A percentile compares a stretch with the other conserved stretches of the same genome.
Evolutionary conservation across 2,113 vertebrate genomes (phyloP).

Genomic region (Tragelaphus imberbis): DNA sequence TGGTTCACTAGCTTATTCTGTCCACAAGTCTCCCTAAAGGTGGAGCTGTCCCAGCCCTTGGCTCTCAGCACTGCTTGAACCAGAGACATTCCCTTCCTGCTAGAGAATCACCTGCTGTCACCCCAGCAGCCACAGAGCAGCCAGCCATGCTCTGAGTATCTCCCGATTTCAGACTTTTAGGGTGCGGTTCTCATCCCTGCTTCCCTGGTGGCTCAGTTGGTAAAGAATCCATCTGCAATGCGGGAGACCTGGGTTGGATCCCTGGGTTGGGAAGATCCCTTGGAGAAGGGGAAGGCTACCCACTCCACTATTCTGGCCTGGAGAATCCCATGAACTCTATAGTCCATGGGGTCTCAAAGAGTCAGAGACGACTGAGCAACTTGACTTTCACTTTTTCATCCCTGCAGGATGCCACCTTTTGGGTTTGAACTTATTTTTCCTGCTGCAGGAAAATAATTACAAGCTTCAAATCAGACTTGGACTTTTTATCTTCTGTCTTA

Average conservation of each 20-base stretch:
- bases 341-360: neutral
- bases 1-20: no score
- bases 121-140: neutral
- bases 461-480: neutral
- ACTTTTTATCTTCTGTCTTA: neutral
- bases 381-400: neutral
- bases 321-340: neutral
- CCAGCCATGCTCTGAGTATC: neutral
- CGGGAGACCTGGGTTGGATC: neutral
- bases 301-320: neutral
- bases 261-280: neutral
- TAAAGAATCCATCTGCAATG: neutral
- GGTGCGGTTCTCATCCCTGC: neutral
- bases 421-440: neutral
- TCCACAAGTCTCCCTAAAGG: neutral
- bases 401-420: neutral
- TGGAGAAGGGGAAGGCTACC: neutral
- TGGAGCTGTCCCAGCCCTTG: rapidly evolving
- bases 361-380: rapidly evolving
- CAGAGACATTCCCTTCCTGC: neutral
- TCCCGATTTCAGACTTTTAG: neutral
- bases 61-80: neutral
- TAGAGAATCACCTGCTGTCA: neutral
- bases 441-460: neutral
- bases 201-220: neutral